Evolutionary conservation across 2,113 vertebrate species (phyloP).

Genomic region (Lucifuga dentata): DNA sequence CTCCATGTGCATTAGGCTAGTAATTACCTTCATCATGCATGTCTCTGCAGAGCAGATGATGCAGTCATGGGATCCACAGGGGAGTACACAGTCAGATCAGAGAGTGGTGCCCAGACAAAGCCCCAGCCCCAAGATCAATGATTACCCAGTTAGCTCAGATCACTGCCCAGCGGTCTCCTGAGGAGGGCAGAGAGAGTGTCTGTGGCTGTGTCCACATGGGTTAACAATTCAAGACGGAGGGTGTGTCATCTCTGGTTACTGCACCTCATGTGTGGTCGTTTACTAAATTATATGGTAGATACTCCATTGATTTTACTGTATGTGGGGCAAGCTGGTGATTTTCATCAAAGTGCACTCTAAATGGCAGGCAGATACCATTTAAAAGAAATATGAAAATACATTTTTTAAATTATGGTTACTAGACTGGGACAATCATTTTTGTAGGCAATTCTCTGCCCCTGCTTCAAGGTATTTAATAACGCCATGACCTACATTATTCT

Average conservation of each 20-base stretch:
- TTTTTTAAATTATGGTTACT: slow-evolving; percentile 3
- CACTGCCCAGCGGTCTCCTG: slow-evolving; percentile 64
- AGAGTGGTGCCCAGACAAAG: slow-evolving; percentile 77
- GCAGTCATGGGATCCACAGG: slow-evolving; percentile 60
- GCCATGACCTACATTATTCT: slow-evolving; percentile 50
- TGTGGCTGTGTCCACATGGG: slow-evolving; percentile 67
- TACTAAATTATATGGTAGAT: slow-evolving; percentile 47
- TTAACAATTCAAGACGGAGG: slow-evolving; percentile 71
- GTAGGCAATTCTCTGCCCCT: neutral
- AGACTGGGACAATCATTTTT: neutral
- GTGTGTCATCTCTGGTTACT: slow-evolving; percentile 71
- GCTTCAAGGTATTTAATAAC: neutral
- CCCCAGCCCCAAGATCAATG: slow-evolving; percentile 74
- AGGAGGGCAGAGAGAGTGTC: slow-evolving; percentile 60
- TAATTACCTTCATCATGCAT: slow-evolving; percentile 53
- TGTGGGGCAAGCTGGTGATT: slow-evolving; percentile 25
- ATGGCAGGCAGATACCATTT: neutral
- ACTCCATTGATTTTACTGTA: slow-evolving; percentile 29
- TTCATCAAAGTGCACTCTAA: slow-evolving; percentile 17
- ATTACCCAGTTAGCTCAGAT: slow-evolving; percentile 80
- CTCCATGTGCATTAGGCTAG: slow-evolving; percentile 56
- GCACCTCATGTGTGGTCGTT: slow-evolving; percentile 56
- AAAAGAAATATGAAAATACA: neutral
- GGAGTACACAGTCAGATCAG: slow-evolving; percentile 71
- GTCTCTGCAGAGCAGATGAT: slow-evolving; percentile 71